Base-by-base conservation (phyloP, 2,888 invertebrate genomes). In the Adelphocoris suturalis region DNA sequence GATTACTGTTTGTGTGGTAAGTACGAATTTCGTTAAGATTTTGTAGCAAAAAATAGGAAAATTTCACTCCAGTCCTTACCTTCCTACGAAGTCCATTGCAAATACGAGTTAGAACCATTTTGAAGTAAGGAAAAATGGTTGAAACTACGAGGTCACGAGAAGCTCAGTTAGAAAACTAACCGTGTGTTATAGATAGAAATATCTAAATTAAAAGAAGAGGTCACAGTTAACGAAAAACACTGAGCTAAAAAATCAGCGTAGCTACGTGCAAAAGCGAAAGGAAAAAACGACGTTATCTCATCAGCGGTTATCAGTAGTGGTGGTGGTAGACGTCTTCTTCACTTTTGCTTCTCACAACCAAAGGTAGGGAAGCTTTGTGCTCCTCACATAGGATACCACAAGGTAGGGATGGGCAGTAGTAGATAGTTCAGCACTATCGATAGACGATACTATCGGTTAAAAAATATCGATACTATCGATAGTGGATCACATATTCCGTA, bases 81-180 rank as follows among this genome's bases (percentile, higher is more conserved):
- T 82, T 48, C 52, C 52, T 48, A 23, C 82, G 82, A 14, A 82
- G n/a, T 13, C 82, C 82, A 52, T 47, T 82, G 82, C 82, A 82
- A 52, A 82, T 82, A 52, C 82, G 48, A n/a, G 82, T 52, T 52
- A 82, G 14, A 16, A 82, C 82, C 82, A 82, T 82, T 23, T 82
- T 82, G 13, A 82, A 14, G 23, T 82, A 52, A 19, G 82, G 82
- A 9, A 82, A 27, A 82, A 82, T 82, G 2, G 23, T 68, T 68
- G 68, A 23, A 68, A 12, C 27, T 3, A 13, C 68, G 27, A 68
- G 68, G 23, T 23, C 12, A 68, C 68, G 12, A 12, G 12, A 13
- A 68, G 23, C n/a, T 68, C 5, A 13, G 68, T 9, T 68, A 68
- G 23, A 23, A 68, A 68, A 68, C 68, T 68, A 68, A 23, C 68